Percentiles rank a stretch among this genome's conserved stretches.
Evolutionary conservation across 2,797 vertebrate genomes (phyloP).

Genomic region (Picus viridis): DNA sequence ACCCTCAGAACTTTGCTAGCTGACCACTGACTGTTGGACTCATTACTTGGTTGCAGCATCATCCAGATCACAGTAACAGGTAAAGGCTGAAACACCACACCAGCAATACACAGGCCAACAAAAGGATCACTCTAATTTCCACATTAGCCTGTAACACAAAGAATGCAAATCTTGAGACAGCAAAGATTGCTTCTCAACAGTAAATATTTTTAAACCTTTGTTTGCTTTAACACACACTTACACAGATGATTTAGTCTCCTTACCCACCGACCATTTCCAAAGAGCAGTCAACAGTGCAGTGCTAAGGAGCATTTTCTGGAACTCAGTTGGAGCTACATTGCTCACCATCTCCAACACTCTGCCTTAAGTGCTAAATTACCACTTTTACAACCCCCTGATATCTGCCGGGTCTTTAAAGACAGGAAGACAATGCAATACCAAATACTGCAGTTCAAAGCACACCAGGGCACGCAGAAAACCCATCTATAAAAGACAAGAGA

Average conservation of each 20-base stretch:
- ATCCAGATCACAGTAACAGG: neutral
- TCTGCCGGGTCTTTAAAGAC: neutral
- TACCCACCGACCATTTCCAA: neutral
- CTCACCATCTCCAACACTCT: neutral
- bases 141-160: neutral
- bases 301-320: neutral
- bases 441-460: neutral
- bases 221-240: neutral
- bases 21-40: neutral
- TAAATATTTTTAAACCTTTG: neutral
- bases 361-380: neutral
- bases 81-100: neutral
- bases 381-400: conserved; percentile 4
- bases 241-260: neutral
- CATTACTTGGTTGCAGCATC: neutral
- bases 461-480: neutral
- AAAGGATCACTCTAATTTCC: neutral
- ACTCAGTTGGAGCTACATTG: neutral
- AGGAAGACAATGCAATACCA: neutral
- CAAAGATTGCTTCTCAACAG: neutral
- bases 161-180: neutral
- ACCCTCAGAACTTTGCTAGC: neutral
- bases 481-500: neutral
- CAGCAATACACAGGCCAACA: neutral
- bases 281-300: neutral